Evolutionary conservation across 2,113 vertebrate species (phyloP), one percentile per base, ranked within the genome.

Genomic region (Telmatochromis sp.): DNA sequence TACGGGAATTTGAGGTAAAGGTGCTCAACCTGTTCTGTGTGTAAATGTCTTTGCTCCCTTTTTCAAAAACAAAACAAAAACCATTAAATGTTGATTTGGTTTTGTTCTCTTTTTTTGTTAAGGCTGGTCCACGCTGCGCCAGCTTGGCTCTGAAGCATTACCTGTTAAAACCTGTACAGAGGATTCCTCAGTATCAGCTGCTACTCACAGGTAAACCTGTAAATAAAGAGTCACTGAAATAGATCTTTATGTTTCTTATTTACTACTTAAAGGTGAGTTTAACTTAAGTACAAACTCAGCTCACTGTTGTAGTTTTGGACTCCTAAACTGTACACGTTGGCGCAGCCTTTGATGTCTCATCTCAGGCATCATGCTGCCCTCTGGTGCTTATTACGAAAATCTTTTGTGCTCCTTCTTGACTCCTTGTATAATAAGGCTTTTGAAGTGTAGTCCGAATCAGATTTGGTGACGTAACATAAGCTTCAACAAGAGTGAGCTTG

Each of bases 181-280:
- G 99, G 95, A 99, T 99, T 92, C 99, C 99, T 21, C 99, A 99
- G 5, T 99, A 99, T 95, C 97, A 97, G 90, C 96, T 99, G 85
- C 96, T 99, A 80, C 95, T 99, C 82, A 98, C 98, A 97, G 98
- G 98, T 99, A 96, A 45, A 57, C 65, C 12, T 13, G 17, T 23
- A 55, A 26, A 50, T 23, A 55, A 26, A 40, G 6, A 78, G 26
- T 78, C 17, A 13, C 1, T 51, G n/a, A 13, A 5, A 14, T 81
- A 8, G 9, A 54, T 26, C 14, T 9, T 3, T 21, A 19, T 2
- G 5, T 51, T 10, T 40, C 9, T 54, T 58, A 19, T 47, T 17
- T 21, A 9, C 33, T 6, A 13, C 7, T 75, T 11, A 65, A 19
- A 35, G 17, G 45, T 3, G 5, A 51, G 3, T 8, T 45, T 45